phyloP scores from a whole-genome alignment of 2,113 vertebrate genomes.

The Alligator mississippiensis region DNA sequence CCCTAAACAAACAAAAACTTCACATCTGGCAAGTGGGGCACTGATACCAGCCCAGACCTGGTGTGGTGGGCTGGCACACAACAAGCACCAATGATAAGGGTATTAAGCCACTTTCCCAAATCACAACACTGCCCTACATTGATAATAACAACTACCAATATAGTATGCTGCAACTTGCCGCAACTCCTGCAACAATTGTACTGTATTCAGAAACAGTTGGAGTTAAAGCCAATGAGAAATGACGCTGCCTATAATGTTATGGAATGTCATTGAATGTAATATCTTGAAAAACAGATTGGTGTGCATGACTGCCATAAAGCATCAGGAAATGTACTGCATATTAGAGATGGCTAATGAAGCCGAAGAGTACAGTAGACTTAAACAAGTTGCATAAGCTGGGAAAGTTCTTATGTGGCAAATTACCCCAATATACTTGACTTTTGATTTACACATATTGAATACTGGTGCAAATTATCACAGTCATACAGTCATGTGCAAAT shows the following conservation, averaged over 20 bases:
- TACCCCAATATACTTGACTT: neutral
- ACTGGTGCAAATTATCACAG: neutral
- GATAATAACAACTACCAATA: no score
- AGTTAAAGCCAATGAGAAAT: neutral
- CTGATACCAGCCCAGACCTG: no score
- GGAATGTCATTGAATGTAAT: neutral
- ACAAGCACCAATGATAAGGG: no score
- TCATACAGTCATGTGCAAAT: neutral
- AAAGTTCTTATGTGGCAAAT: neutral
- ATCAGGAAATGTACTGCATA: neutral
- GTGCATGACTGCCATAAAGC: neutral
- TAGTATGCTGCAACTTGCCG: no score
- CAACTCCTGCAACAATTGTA: neutral
- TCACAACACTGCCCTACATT: no score
- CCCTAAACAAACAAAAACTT: no score
- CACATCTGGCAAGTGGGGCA: no score
- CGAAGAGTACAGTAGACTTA: neutral
- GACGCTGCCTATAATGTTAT: neutral
- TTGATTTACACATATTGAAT: neutral
- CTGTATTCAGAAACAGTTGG: fast-evolving
- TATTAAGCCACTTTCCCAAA: no score
- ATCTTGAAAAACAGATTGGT: neutral
- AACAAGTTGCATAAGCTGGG: neutral
- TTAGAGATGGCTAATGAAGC: neutral
- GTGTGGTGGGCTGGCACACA: no score